These are phyloP conservation scores for Eurypyga helias DNA, from an alignment of 2,113 vertebrate genomes.

Conservation along the genomic window DNA sequence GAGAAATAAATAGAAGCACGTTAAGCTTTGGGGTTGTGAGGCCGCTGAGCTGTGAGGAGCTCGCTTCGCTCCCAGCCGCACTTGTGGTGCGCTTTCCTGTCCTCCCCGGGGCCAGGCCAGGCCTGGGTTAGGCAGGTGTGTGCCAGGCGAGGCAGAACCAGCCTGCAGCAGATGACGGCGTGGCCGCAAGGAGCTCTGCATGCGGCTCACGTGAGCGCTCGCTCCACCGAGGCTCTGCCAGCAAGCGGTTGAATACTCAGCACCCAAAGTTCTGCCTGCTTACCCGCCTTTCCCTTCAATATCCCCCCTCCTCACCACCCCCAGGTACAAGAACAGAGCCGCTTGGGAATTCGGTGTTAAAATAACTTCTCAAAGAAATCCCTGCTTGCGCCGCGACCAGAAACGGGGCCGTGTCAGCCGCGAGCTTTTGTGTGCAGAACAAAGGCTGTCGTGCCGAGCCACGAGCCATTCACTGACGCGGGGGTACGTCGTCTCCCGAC, in stretches of 20 bases:
- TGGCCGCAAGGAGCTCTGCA: neutral
- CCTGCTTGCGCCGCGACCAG: neutral
- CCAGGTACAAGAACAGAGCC: neutral
- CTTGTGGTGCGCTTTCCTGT: neutral
- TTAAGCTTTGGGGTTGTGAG: neutral
- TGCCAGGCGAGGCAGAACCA: neutral
- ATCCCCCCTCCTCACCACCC: neutral
- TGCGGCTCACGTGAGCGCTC: neutral
- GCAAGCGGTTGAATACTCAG: neutral
- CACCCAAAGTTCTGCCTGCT: neutral
- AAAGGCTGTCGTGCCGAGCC: neutral
- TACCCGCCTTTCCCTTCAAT: neutral
- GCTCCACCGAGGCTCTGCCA: neutral
- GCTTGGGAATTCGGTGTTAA: neutral
- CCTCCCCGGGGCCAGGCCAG: neutral
- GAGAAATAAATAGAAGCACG: neutral
- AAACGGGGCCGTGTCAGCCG: neutral
- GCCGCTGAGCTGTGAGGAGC: neutral
- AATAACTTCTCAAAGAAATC: constrained; percentile 10
- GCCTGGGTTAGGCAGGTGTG: neutral
- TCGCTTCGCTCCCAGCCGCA: neutral
- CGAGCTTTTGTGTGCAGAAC: constrained; percentile 48
- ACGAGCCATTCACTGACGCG: neutral
- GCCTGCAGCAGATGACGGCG: neutral
- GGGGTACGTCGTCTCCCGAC: rapidly evolving